These are phyloP conservation scores for Hydrozoanthus gracilis DNA, from an alignment of 92 coral and sea anemone species.

Conservation along the genomic window DNA sequence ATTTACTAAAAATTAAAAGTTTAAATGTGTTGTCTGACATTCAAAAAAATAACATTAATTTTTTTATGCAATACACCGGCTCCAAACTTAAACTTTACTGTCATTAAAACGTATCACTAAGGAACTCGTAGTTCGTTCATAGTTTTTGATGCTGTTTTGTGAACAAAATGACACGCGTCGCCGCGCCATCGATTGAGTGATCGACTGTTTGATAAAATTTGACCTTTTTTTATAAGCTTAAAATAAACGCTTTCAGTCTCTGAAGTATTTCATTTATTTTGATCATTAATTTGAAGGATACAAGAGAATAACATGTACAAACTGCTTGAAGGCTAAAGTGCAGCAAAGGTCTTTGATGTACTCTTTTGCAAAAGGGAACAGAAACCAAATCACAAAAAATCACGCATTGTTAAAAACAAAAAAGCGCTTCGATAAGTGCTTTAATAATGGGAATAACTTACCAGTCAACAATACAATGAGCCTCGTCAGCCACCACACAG, in stretches of 20 bases:
- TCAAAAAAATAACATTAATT: not conserved
- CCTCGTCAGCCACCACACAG: conserved; percentile 55
- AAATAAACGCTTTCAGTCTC: too few species aligned
- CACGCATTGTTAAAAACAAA: not conserved
- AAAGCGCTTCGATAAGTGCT: too few species aligned
- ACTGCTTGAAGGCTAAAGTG: conserved; percentile 21
- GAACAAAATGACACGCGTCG: not conserved
- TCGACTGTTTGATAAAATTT: too few species aligned
- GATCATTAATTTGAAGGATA: not conserved
- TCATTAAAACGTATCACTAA: not conserved
- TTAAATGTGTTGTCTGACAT: not conserved
- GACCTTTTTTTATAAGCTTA: too few species aligned
- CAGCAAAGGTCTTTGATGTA: not conserved
- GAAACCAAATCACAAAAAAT: not conserved
- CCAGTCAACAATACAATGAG: too few species aligned
- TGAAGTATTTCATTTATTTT: not conserved
- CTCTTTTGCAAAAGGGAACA: not conserved
- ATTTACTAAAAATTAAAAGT: not conserved
- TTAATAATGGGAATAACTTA: too few species aligned
- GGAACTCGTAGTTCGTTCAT: not conserved
- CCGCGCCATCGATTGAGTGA: too few species aligned
- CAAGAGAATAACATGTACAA: not conserved
- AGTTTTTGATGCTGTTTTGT: not conserved
- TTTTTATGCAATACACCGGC: not conserved
- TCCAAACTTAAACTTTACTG: not conserved